Percentiles rank a stretch among this genome's conserved stretches.
phyloP scores from a whole-genome alignment of 2,113 vertebrate species.

The Tragelaphus buxtoni region DNA sequence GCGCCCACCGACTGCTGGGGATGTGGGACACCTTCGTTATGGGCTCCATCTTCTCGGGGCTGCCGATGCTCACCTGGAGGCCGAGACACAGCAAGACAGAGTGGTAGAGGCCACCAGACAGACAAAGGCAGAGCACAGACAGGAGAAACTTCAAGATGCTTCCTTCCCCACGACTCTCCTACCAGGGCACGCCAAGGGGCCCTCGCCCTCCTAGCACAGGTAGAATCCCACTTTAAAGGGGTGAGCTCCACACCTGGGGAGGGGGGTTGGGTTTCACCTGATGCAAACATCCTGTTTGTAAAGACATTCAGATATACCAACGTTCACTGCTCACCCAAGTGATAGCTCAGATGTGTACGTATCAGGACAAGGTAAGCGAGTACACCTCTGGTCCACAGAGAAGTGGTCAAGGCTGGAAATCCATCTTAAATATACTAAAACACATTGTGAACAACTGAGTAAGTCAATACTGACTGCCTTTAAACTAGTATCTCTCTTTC shows the following conservation, averaged over 20 bases:
- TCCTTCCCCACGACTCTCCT: neutral
- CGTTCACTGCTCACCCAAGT: neutral
- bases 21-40: slow-evolving; percentile 99
- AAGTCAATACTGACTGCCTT: neutral
- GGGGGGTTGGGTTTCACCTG: neutral
- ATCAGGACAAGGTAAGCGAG: neutral
- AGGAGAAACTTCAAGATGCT: neutral
- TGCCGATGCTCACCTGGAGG: slow-evolving; percentile 96
- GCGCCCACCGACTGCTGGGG: slow-evolving; percentile 96
- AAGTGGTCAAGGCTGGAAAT: neutral
- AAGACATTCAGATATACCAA: neutral
- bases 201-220: neutral
- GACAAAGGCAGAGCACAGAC: neutral
- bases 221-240: neutral
- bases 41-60: slow-evolving; percentile 99
- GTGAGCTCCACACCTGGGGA: neutral
- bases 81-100: neutral
- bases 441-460: neutral
- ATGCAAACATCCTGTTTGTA: neutral
- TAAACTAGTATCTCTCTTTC: neutral
- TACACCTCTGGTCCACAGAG: neutral
- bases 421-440: neutral
- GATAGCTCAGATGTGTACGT: neutral
- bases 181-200: neutral
- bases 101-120: neutral